Conservation (phyloP, 2,888 invertebrate genomes). For the Brachyptera risi region DNA sequence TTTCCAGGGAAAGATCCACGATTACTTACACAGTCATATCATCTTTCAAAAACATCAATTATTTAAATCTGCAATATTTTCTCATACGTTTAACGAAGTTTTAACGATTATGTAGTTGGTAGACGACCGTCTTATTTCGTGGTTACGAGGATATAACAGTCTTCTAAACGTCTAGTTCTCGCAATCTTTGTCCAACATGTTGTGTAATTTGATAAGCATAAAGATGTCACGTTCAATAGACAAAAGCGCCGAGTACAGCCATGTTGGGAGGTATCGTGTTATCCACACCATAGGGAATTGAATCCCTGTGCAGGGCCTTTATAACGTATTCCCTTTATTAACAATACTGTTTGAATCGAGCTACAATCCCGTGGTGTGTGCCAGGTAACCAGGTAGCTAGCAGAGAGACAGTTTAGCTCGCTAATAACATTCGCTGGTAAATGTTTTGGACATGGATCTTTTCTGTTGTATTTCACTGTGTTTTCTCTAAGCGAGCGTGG, state of each 20-base stretch:
- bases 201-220: slow-evolving; percentile 10
- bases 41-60: too few species aligned
- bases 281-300: slow-evolving; percentile 2
- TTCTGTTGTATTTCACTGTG: too few species aligned
- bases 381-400: too few species aligned
- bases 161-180: too few species aligned
- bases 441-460: neutral
- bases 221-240: neutral
- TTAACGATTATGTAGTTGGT: too few species aligned
- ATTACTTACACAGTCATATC: too few species aligned
- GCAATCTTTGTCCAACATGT: neutral
- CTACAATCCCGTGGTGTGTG: neutral
- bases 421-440: neutral
- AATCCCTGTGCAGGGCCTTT: neutral
- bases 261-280: slow-evolving; percentile 5
- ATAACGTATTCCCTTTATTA: neutral
- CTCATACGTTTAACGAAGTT: too few species aligned
- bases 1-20: too few species aligned
- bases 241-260: neutral
- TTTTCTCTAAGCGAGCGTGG: neutral
- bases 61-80: too few species aligned
- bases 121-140: too few species aligned
- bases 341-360: neutral
- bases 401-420: neutral
- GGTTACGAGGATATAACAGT: too few species aligned